Conservation (phyloP, 1,140 invertebrate genomes). For the Drosophila tristis region DNA sequence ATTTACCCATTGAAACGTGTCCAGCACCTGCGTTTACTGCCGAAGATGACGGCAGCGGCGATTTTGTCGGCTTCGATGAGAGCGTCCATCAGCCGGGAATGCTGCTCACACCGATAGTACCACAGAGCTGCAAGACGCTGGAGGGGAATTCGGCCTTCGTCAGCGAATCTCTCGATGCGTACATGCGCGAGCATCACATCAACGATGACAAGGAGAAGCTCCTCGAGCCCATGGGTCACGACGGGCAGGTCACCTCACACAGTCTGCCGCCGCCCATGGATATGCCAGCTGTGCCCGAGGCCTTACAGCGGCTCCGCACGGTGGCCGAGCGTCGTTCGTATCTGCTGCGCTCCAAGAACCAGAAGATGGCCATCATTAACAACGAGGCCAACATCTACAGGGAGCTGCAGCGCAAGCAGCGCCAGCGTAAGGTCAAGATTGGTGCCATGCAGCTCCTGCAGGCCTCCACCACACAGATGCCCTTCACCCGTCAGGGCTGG, state of each 20-base stretch:
- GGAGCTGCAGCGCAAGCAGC: slow-evolving; percentile 73
- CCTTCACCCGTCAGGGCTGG: slow-evolving; percentile 80
- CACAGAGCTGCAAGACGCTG: slow-evolving; percentile 49
- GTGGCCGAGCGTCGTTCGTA: slow-evolving; percentile 75
- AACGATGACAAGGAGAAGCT: slow-evolving; percentile 51
- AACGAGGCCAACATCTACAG: slow-evolving; percentile 78
- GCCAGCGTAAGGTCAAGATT: slow-evolving; percentile 66
- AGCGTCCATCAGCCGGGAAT: slow-evolving; percentile 72
- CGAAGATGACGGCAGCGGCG: slow-evolving; percentile 58
- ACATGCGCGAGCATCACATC: slow-evolving; percentile 69
- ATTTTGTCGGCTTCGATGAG: slow-evolving; percentile 81
- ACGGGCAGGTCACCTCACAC: slow-evolving; percentile 69
- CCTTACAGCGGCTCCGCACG: slow-evolving; percentile 69
- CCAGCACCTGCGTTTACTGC: background rate
- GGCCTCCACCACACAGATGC: slow-evolving; percentile 52
- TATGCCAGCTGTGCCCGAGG: slow-evolving; percentile 74
- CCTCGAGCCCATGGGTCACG: slow-evolving; percentile 68
- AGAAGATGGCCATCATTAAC: slow-evolving; percentile 79
- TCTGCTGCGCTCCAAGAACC: slow-evolving; percentile 69
- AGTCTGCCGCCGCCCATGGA: slow-evolving; percentile 70
- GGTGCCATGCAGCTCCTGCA: slow-evolving; percentile 62
- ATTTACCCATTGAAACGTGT: slow-evolving; percentile 13
- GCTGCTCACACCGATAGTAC: slow-evolving; percentile 77
- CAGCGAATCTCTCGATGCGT: slow-evolving; percentile 70
- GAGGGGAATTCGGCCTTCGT: slow-evolving; percentile 67